phyloP scores from a whole-genome alignment of 2,113 vertebrate species.

The Okapia johnstoni region DNA sequence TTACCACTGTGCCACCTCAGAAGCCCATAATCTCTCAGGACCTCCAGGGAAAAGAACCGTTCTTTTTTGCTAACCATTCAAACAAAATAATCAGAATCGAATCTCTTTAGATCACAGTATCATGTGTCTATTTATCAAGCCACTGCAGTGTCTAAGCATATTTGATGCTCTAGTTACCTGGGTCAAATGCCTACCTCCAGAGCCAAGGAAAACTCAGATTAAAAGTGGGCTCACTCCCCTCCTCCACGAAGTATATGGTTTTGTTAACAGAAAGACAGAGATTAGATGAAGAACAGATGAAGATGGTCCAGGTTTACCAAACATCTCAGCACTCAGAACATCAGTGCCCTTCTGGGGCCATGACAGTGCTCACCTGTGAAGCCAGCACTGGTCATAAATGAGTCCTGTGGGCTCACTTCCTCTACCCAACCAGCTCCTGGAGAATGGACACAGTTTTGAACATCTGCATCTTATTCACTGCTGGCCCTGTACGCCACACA shows the following conservation, averaged over 20 bases:
- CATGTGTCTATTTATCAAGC: not conserved
- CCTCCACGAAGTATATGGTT: rapidly evolving
- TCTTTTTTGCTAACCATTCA: not conserved
- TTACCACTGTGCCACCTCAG: not conserved
- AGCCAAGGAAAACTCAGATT: not conserved
- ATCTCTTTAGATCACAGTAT: not conserved
- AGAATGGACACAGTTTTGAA: rapidly evolving
- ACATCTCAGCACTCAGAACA: not conserved
- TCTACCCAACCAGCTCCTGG: not conserved
- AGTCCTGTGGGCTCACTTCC: rapidly evolving
- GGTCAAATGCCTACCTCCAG: not conserved
- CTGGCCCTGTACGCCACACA: too few relatives aligned
- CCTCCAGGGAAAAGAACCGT: not conserved
- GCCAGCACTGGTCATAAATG: rapidly evolving
- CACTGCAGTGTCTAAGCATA: not conserved
- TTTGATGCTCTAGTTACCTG: too few relatives aligned
- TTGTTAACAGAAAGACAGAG: not conserved
- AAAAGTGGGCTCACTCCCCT: rapidly evolving
- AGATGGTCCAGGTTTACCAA: rapidly evolving
- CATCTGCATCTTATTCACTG: not conserved
- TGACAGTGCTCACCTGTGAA: rapidly evolving
- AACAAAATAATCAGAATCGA: not conserved
- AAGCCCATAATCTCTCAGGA: not conserved
- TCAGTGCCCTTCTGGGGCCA: rapidly evolving
- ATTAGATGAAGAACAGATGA: rapidly evolving